phyloP scores from a whole-genome alignment of 2,797 vertebrate species.

The Pitangus sulphuratus region DNA sequence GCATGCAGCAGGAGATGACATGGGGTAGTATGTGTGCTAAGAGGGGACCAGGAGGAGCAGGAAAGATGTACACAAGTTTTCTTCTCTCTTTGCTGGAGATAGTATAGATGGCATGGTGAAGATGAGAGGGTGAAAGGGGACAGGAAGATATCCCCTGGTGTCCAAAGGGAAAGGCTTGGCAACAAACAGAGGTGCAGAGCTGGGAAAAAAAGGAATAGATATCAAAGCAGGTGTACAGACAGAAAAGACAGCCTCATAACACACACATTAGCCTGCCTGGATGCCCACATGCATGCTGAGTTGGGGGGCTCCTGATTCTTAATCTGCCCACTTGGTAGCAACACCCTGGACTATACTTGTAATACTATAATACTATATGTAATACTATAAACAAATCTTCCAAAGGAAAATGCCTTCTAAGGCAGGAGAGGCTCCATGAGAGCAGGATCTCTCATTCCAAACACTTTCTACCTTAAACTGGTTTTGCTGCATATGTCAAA shows the following conservation, averaged over 20 bases:
- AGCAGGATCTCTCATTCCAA: background rate
- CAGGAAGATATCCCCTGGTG: background rate
- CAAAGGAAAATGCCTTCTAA: background rate
- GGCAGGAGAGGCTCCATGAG: background rate
- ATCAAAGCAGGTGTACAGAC: background rate
- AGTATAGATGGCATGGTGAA: background rate
- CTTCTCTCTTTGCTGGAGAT: background rate
- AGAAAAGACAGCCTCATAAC: background rate
- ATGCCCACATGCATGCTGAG: background rate
- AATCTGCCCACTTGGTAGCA: background rate
- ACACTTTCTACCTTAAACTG: background rate
- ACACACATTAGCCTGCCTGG: background rate
- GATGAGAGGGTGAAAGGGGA: background rate
- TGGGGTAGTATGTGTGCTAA: background rate
- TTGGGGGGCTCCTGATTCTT: background rate
- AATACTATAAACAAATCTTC: background rate
- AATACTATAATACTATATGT: background rate
- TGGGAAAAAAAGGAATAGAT: background rate
- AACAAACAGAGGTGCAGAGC: background rate
- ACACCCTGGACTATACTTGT: background rate
- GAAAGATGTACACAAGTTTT: background rate
- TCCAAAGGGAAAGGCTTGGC: background rate
- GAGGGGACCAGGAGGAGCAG: background rate
- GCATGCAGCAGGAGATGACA: fast-evolving
- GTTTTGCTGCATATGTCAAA: background rate